A percentile compares a stretch with the other conserved stretches of the same genome.
Evolutionary conservation across 1,140 invertebrate genomes (phyloP).

Genomic region (Zaprionus vittiger): DNA sequence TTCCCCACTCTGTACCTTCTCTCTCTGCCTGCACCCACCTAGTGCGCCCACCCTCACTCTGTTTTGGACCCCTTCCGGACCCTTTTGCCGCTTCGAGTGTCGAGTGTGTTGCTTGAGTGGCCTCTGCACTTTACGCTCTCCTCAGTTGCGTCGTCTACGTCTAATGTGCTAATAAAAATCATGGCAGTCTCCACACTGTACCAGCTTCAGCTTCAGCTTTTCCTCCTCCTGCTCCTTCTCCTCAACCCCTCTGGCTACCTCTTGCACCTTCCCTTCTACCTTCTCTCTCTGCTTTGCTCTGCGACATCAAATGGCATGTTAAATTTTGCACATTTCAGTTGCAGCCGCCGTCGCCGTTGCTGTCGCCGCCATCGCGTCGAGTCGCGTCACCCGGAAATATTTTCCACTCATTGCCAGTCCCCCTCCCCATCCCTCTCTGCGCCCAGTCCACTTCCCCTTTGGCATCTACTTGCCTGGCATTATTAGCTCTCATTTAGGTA

Average conservation of each 20-base stretch:
- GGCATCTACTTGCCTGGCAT: constrained; percentile 39
- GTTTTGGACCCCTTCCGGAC: not conserved
- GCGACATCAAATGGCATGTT: constrained; percentile 76
- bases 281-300: not conserved
- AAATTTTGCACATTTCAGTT: constrained; percentile 55
- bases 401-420: constrained; percentile 61
- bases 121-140: constrained; percentile 67
- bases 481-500: constrained; percentile 82
- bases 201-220: not conserved
- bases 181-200: constrained; percentile 51
- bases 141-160: constrained; percentile 41
- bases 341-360: constrained; percentile 20
- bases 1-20: not conserved
- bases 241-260: not conserved
- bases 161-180: constrained; percentile 82
- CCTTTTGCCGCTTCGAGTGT: constrained; percentile 52
- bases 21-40: not conserved
- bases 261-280: not conserved
- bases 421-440: not conserved
- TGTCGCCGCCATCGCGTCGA: not conserved
- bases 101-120: constrained; percentile 80
- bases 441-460: not conserved
- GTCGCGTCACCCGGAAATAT: constrained; percentile 70
- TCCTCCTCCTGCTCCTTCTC: not conserved
- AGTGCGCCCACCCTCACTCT: no score